A percentile compares a stretch with the other conserved stretches of the same genome.
Conservation (phyloP, 1,140 invertebrate species). For the Drosophila trapezifrons region DNA sequence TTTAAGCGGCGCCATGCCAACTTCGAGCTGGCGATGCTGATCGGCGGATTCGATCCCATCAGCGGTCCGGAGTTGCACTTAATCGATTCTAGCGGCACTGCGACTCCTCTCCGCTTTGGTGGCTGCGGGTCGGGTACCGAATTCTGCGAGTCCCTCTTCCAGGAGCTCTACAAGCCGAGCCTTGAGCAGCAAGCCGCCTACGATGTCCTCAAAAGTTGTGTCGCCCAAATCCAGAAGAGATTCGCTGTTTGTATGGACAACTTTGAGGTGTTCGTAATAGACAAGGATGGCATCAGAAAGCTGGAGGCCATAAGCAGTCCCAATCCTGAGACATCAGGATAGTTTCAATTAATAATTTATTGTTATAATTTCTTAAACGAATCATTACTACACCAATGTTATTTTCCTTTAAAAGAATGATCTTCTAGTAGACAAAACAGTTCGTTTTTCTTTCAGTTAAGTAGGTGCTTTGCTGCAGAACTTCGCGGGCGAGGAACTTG, state of each 20-base stretch:
- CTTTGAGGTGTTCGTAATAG: conserved; percentile 94
- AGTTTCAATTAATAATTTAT: too few species aligned
- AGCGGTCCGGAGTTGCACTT: conserved; percentile 90
- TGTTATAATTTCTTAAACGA: too few species aligned
- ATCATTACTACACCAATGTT: too few species aligned
- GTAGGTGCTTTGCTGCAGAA: too few species aligned
- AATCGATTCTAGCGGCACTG: conserved; percentile 94
- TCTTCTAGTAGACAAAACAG: too few species aligned
- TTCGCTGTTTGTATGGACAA: conserved; percentile 94
- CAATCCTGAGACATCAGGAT: background rate
- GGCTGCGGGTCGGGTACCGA: conserved; percentile 96
- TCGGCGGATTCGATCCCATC: conserved; percentile 88
- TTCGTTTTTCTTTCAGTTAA: background rate
- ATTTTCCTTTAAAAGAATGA: too few species aligned
- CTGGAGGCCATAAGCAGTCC: background rate
- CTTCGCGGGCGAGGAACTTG: conserved; percentile 54
- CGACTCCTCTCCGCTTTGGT: conserved; percentile 92
- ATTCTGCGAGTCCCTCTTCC: conserved; percentile 96
- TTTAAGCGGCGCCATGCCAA: conserved; percentile 91
- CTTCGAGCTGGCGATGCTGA: conserved; percentile 67
- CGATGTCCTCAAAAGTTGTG: conserved; percentile 92
- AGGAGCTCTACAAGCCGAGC: conserved; percentile 90
- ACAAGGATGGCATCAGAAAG: conserved; percentile 89
- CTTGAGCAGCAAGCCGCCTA: conserved; percentile 91
- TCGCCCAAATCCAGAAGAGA: conserved; percentile 94